Conservation (phyloP, 2,888 invertebrate species). For the Lasioglossum malachurum region DNA sequence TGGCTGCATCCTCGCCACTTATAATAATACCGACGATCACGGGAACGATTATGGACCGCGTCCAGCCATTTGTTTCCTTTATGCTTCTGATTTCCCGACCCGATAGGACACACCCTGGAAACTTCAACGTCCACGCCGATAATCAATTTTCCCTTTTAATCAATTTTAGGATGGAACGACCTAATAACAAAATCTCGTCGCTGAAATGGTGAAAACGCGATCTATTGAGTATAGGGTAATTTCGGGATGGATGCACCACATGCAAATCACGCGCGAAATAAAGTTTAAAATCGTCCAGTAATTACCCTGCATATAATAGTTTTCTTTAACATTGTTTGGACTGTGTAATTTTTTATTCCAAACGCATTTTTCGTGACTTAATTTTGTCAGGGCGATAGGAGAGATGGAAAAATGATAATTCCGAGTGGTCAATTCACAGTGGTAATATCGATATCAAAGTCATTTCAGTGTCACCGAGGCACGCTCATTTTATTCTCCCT, state of each 20-base stretch:
- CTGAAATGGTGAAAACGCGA: too few species aligned
- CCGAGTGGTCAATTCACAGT: conserved; percentile 27
- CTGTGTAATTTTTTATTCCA: too few species aligned
- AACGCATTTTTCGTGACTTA: not conserved
- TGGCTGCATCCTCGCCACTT: conserved; percentile 25
- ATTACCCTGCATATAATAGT: too few species aligned
- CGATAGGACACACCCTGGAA: not conserved
- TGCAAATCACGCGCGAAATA: too few species aligned
- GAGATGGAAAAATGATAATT: not conserved
- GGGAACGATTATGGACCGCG: conserved; percentile 23
- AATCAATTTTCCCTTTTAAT: too few species aligned
- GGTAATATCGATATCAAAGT: conserved; percentile 48
- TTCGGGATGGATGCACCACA: too few species aligned
- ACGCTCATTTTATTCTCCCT: conserved; percentile 21
- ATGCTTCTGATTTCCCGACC: not conserved
- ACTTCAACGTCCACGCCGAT: not conserved
- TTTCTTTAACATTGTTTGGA: too few species aligned
- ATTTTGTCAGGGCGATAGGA: not conserved
- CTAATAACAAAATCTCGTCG: not conserved
- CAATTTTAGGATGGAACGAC: too few species aligned
- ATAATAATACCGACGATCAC: conserved; percentile 31
- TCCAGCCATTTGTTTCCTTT: conserved; percentile 6
- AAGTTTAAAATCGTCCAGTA: too few species aligned
- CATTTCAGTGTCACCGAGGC: conserved; percentile 10
- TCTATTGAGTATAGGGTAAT: too few species aligned